Percentiles rank a stretch among this genome's conserved stretches.
phyloP scores from a whole-genome alignment of 2,113 vertebrate genomes.

The Zapornia atra region DNA sequence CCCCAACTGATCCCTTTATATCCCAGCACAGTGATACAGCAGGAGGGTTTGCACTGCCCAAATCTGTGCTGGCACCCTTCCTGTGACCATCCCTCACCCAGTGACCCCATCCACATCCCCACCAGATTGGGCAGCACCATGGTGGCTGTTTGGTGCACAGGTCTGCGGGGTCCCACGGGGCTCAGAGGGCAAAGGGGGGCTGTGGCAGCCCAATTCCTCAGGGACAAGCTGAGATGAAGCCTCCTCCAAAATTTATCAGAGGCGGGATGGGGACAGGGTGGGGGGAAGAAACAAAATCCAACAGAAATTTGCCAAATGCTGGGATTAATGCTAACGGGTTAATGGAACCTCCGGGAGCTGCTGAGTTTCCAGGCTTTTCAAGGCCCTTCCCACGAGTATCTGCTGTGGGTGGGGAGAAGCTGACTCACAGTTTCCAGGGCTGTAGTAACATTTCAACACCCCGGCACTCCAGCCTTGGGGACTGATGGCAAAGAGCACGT shows the following conservation, averaged over 20 bases:
- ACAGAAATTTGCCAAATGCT: accelerated
- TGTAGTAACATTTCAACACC: slow-evolving; percentile 63
- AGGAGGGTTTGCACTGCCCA: neutral
- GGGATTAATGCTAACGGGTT: slow-evolving; percentile 31
- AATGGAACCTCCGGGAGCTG: slow-evolving; percentile 37
- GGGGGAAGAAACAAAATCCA: accelerated
- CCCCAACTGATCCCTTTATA: neutral
- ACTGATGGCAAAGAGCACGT: slow-evolving; percentile 58
- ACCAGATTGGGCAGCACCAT: accelerated
- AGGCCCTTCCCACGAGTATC: slow-evolving; percentile 63
- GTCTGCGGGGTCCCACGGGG: neutral
- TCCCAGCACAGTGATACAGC: neutral
- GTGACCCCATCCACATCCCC: neutral
- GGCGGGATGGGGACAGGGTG: neutral
- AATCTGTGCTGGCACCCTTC: neutral
- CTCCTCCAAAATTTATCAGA: neutral
- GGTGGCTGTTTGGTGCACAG: neutral
- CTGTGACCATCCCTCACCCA: too few relatives aligned
- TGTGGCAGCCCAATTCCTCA: neutral
- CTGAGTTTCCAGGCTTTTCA: slow-evolving; percentile 41
- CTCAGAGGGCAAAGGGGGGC: accelerated
- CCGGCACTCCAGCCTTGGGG: slow-evolving; percentile 48
- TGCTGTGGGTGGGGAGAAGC: slow-evolving; percentile 67
- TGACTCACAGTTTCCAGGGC: slow-evolving; percentile 68
- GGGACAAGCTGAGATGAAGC: neutral